Percentiles rank a stretch among this genome's conserved stretches.
Conservation (phyloP, 30 jellyfish, hydroid and myxozoan species). For the Catostylus mosaicus region DNA sequence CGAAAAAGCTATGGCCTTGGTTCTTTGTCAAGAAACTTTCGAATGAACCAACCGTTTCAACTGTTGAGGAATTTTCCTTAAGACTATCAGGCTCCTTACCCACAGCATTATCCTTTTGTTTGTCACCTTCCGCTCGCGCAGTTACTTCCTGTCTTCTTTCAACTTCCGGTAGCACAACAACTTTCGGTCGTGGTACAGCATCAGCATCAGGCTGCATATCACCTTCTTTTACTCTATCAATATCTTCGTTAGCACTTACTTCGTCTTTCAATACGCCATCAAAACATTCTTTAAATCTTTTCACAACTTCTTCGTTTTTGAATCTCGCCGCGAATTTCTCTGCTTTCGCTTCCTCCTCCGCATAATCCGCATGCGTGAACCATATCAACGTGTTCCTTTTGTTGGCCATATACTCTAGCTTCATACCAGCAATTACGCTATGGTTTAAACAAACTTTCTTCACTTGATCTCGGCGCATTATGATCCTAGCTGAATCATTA, state of each 20-base stretch:
- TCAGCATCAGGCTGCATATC: background rate
- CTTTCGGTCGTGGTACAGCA: background rate
- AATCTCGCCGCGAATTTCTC: conserved; percentile 68
- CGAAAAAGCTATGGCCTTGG: background rate
- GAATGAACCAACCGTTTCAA: background rate
- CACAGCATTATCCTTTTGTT: background rate
- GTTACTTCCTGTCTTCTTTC: no score
- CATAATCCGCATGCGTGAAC: conserved; percentile 67
- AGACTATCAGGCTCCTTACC: background rate
- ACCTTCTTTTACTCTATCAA: background rate
- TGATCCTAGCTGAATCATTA: conserved; percentile 6
- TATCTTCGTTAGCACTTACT: background rate
- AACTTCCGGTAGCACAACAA: background rate
- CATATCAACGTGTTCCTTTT: conserved; percentile 31
- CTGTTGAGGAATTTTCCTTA: background rate
- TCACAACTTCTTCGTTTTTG: conserved; percentile 37
- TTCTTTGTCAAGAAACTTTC: background rate
- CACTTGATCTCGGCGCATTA: conserved; percentile 78
- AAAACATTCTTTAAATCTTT: conserved; percentile 34
- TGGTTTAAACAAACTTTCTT: conserved; percentile 71
- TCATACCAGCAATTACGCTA: conserved; percentile 24
- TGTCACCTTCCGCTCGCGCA: background rate
- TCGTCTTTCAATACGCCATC: background rate
- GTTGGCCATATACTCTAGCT: conserved; percentile 13
- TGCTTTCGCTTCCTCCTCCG: conserved; percentile 56